Evolutionary conservation across 1,140 invertebrate species (phyloP).

Genomic region (Zophobas morio): DNA sequence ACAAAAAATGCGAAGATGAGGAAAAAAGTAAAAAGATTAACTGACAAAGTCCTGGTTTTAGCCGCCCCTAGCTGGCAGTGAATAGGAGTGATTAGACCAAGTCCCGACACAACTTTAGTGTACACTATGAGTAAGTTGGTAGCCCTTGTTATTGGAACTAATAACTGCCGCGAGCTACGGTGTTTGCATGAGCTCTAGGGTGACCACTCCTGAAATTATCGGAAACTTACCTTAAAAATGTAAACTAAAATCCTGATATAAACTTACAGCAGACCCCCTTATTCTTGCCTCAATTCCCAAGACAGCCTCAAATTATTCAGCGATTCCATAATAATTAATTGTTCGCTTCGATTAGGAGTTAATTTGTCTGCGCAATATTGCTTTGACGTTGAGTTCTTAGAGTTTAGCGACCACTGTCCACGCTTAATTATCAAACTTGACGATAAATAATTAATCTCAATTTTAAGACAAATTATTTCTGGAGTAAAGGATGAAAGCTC

Average conservation of each 20-base stretch:
- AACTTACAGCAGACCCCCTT: conserved; percentile 24
- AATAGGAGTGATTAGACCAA: conserved; percentile 62
- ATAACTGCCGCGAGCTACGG: conserved; percentile 58
- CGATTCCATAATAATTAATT: conserved; percentile 33
- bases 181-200: conserved; percentile 57
- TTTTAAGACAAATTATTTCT: conserved; percentile 43
- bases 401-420: conserved; percentile 34
- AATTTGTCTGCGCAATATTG: conserved; percentile 39
- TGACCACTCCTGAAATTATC: conserved; percentile 60
- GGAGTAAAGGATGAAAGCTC: conserved; percentile 12
- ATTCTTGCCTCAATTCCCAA: conserved; percentile 31
- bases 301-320: conserved; percentile 12
- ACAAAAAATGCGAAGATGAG: not conserved
- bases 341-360: conserved; percentile 37
- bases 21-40: conserved; percentile 37
- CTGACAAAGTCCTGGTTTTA: conserved; percentile 54
- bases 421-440: conserved; percentile 44
- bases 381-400: conserved; percentile 11
- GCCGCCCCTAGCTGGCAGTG: conserved; percentile 46
- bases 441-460: conserved; percentile 31
- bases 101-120: conserved; percentile 58
- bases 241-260: conserved; percentile 34
- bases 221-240: conserved; percentile 34
- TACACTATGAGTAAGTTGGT: conserved; percentile 58
- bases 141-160: conserved; percentile 63